Evolutionary conservation across 2,888 invertebrate species (phyloP).

Genomic region (Trachelus tabidus): DNA sequence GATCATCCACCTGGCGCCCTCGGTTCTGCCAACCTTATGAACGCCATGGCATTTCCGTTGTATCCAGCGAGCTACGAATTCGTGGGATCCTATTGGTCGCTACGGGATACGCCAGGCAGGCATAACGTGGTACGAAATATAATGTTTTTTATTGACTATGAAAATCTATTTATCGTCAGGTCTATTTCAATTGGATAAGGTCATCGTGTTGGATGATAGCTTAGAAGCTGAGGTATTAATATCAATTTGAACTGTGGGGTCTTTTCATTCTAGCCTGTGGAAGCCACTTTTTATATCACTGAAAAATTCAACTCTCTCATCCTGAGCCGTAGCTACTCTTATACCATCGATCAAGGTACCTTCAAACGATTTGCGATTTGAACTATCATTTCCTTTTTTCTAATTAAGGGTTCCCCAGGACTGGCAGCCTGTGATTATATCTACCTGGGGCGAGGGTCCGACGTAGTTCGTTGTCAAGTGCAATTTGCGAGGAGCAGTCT

Average conservation of each 20-base stretch:
- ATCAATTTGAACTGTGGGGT: neutral
- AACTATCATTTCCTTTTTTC: neutral
- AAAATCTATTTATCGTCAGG: neutral
- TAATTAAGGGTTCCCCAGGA: neutral
- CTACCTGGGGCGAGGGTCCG: neutral
- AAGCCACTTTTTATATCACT: neutral
- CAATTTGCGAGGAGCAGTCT: neutral
- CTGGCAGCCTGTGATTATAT: neutral
- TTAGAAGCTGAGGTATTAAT: neutral
- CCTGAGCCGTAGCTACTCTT: neutral
- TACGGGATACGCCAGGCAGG: too few relatives aligned
- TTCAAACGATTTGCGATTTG: neutral
- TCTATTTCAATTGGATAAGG: neutral
- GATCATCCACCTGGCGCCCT: conserved; percentile 46
- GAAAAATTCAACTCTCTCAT: neutral
- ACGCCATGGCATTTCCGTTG: conserved; percentile 1
- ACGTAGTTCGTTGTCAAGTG: neutral
- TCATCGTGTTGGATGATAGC: neutral
- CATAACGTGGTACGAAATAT: neutral
- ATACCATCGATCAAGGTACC: neutral
- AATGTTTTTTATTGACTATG: neutral
- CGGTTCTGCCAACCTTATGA: conserved; percentile 20
- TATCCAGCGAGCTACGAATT: neutral
- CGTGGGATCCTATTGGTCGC: neutral
- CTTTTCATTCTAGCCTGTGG: neutral